phyloP scores from a whole-genome alignment of 2,797 vertebrate genomes.

The Muraenolepis orangiensis region DNA sequence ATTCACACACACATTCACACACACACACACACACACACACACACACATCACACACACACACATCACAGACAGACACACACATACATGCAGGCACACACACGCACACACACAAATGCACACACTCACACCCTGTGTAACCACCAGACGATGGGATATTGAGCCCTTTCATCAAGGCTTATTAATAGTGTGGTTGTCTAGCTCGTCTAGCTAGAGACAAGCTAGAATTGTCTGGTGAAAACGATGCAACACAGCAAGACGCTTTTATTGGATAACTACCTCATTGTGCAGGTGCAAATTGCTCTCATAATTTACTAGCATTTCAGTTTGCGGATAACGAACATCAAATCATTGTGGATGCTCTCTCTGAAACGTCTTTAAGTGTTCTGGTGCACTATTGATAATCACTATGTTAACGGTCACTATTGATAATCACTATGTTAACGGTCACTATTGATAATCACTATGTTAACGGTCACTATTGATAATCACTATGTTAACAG shows the following conservation, averaged over 20 bases:
- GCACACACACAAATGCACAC: background rate
- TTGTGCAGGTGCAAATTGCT: background rate
- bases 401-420: background rate
- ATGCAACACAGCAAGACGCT: background rate
- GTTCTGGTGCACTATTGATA: background rate
- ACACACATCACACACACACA: background rate
- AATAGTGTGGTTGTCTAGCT: background rate
- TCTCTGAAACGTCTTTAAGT: background rate
- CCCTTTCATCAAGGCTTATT: background rate
- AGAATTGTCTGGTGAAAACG: background rate
- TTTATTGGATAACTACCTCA: background rate
- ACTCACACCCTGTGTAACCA: background rate
- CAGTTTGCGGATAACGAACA: background rate
- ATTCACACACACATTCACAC: background rate
- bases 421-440: background rate
- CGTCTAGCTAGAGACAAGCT: background rate
- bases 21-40: constrained; percentile 1
- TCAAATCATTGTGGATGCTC: background rate
- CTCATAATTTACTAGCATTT: background rate
- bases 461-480: background rate
- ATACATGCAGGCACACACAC: background rate
- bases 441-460: too few relatives aligned
- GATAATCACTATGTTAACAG: too few relatives aligned
- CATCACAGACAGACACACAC: constrained; percentile 3
- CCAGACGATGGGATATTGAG: background rate